Percentiles rank a stretch among this genome's conserved stretches.
Evolutionary conservation across 35 echinoderm and acorn worm genomes (phyloP).

Genomic region (Acanthaster planci): DNA sequence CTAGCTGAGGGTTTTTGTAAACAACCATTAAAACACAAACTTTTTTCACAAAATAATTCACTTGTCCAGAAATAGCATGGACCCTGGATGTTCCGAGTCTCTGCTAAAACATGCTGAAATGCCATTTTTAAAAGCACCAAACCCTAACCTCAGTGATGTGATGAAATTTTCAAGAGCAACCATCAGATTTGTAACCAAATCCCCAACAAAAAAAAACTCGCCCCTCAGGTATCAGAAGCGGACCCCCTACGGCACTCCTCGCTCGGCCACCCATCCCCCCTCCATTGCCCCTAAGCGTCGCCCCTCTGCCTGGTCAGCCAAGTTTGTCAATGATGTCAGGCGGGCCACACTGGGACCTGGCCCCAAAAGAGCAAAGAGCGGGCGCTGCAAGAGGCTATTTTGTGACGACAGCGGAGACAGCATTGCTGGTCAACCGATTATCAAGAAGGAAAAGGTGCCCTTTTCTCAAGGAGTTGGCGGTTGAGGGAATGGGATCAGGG

Average conservation of each 20-base stretch:
- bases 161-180: too few relatives aligned
- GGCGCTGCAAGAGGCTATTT: not conserved
- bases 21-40: too few relatives aligned
- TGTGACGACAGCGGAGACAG: not conserved
- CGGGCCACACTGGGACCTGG: not conserved
- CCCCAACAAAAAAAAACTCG: not conserved
- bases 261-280: not conserved
- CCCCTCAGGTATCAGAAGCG: not conserved
- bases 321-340: constrained; percentile 23
- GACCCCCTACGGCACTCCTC: not conserved
- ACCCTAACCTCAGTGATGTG: too few relatives aligned
- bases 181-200: too few relatives aligned
- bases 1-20: too few relatives aligned
- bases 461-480: not conserved
- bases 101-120: too few relatives aligned
- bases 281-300: not conserved
- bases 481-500: too few relatives aligned
- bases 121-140: too few relatives aligned
- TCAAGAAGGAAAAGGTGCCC: not conserved
- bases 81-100: too few relatives aligned
- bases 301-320: not conserved
- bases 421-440: not conserved
- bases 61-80: too few relatives aligned
- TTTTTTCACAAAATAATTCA: too few relatives aligned
- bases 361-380: not conserved